A percentile compares a stretch with the other conserved stretches of the same genome.
Conservation (phyloP, 2,113 vertebrate species). For the Microcebus tavaratra region DNA sequence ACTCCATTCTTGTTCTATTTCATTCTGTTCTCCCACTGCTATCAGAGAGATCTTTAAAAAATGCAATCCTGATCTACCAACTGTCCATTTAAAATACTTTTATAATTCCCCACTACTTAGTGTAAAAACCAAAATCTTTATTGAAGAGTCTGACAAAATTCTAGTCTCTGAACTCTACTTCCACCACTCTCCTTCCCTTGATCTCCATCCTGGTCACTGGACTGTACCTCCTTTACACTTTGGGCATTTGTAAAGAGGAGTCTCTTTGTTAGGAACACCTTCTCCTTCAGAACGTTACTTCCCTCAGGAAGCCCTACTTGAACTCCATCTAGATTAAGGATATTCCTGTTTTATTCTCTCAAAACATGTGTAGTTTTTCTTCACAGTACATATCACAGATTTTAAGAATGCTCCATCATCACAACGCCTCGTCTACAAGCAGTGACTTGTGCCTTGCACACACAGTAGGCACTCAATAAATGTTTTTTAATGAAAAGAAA, state of each 20-base stretch:
- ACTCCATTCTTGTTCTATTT: not conserved
- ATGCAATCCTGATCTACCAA: not conserved
- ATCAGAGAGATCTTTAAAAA: not conserved
- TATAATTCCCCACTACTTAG: not conserved
- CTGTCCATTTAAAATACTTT: not conserved
- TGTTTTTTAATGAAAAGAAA: not conserved
- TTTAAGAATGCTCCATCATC: not conserved
- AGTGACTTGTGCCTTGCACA: not conserved
- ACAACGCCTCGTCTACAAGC: not conserved
- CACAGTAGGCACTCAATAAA: not conserved
- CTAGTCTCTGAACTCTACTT: not conserved
- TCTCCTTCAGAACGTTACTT: not conserved
- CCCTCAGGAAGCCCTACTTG: not conserved
- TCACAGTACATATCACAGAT: not conserved
- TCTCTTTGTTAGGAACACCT: not conserved
- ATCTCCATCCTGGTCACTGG: not conserved
- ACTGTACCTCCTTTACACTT: not conserved
- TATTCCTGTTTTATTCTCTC: not conserved
- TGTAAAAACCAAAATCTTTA: not conserved
- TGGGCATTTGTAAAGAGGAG: not conserved
- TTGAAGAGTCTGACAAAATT: not conserved
- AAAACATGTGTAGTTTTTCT: not conserved
- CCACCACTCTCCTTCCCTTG: not conserved
- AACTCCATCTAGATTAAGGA: not conserved
- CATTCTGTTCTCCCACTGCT: not conserved